phyloP scores from a whole-genome alignment of 2,113 vertebrate genomes.

The Oreochromis aureus region DNA sequence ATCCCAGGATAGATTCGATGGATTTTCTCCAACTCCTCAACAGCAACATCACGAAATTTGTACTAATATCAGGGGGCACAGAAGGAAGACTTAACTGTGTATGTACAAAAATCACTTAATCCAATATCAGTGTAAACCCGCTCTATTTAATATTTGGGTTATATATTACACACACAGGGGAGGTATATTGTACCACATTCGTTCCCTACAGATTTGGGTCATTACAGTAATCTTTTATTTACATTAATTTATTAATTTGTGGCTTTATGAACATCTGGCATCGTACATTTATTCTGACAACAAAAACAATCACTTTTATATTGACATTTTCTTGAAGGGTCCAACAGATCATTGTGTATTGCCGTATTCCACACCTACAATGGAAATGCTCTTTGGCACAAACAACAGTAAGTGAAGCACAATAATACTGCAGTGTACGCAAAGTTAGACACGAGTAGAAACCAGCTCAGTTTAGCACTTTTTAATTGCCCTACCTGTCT shows the following conservation, averaged over 20 bases:
- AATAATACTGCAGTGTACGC: background rate
- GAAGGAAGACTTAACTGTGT: rapidly evolving
- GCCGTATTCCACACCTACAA: background rate
- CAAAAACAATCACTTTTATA: background rate
- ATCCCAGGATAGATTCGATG: slow-evolving; percentile 52
- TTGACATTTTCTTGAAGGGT: background rate
- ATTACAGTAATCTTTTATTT: background rate
- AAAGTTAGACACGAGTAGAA: background rate
- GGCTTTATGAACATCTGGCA: background rate
- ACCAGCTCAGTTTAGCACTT: background rate
- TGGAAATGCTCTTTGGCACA: background rate
- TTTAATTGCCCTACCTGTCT: background rate
- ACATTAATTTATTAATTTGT: background rate
- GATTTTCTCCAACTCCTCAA: slow-evolving; percentile 72
- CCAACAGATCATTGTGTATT: background rate
- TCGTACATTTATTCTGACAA: background rate
- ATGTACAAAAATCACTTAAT: background rate
- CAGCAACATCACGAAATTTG: slow-evolving; percentile 73
- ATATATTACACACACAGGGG: background rate
- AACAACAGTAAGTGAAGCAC: background rate
- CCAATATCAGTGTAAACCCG: background rate
- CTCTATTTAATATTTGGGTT: background rate
- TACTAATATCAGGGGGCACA: slow-evolving; percentile 45
- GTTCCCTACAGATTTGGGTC: background rate
- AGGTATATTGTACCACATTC: background rate